These are phyloP conservation scores for Archips xylosteana DNA, from an alignment of 2,888 invertebrate genomes.

Conservation along the genomic window DNA sequence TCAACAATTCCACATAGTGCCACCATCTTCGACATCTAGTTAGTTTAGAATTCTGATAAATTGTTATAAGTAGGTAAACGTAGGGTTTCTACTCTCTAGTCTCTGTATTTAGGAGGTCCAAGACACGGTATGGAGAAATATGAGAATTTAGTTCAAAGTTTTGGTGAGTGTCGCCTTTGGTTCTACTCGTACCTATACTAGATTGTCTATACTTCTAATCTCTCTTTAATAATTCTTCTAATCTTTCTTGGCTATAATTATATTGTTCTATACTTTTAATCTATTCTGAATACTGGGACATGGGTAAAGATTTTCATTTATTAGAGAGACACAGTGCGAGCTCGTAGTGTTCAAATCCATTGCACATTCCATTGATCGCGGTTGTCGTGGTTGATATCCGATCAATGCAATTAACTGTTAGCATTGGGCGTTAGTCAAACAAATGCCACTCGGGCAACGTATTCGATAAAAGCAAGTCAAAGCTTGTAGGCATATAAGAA, in stretches of 20 bases:
- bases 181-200: too few species aligned
- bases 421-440: background rate
- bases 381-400: background rate
- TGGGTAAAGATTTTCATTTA: too few species aligned
- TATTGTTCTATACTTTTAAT: too few species aligned
- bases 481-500: background rate
- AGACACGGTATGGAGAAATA: too few species aligned
- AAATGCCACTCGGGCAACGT: background rate
- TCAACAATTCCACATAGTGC: background rate
- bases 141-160: too few species aligned
- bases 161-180: too few species aligned
- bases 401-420: background rate
- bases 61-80: background rate
- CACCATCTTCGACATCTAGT: background rate
- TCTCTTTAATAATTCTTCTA: too few species aligned
- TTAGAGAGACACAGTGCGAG: too few species aligned
- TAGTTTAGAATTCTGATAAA: background rate
- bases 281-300: too few species aligned
- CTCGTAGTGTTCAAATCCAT: background rate
- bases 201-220: too few species aligned
- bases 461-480: background rate
- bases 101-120: too few species aligned
- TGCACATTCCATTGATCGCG: background rate
- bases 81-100: background rate
- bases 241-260: too few species aligned